Evolutionary conservation across 2,888 invertebrate genomes (phyloP).

Genomic region (Rotaria sp.): DNA sequence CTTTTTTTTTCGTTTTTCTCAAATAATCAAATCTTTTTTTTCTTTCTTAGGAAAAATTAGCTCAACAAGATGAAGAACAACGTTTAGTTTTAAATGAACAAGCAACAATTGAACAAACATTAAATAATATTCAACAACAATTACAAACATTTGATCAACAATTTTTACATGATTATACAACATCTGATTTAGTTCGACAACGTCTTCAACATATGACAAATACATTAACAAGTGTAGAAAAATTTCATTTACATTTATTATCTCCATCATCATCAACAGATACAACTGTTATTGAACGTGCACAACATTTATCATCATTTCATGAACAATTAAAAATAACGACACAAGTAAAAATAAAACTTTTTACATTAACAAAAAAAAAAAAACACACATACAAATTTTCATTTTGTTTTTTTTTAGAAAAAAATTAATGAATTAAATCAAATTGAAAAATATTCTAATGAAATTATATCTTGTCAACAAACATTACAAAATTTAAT

Average conservation of each 20-base stretch:
- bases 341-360: background rate
- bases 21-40: background rate
- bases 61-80: constrained; percentile 13
- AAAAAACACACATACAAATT: too few species aligned
- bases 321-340: background rate
- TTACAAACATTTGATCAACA: constrained; percentile 22
- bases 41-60: background rate
- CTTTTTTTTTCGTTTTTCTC: background rate
- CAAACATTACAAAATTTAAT: background rate
- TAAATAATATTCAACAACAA: constrained; percentile 3
- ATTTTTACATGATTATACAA: background rate
- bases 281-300: background rate
- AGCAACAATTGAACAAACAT: constrained; percentile 21
- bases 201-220: background rate
- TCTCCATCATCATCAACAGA: background rate
- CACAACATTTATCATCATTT: background rate
- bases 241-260: constrained; percentile 3
- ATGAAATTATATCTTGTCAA: background rate
- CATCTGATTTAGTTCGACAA: background rate
- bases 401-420: background rate
- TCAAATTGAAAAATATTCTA: background rate
- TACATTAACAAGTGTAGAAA: background rate
- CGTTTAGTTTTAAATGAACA: background rate
- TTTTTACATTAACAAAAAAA: too few species aligned
- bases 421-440: background rate